Percentiles rank a stretch among this genome's conserved stretches.
These are phyloP conservation scores for Ophthalmolycus amberensis DNA, from an alignment of 2,113 vertebrate genomes.

Conservation along the genomic window DNA sequence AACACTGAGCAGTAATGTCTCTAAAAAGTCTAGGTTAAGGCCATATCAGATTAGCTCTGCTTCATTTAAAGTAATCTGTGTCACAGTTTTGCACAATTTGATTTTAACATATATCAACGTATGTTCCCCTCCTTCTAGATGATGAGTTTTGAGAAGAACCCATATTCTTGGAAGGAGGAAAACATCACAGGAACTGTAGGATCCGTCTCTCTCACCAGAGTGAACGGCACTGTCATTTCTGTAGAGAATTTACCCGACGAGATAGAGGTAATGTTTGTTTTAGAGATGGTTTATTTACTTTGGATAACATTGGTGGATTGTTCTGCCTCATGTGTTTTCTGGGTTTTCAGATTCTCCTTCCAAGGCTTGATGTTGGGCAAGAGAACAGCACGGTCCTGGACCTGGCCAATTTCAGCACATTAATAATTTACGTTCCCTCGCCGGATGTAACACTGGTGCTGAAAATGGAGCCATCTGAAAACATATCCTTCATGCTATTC, in stretches of 20 bases:
- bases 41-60: not conserved
- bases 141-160: slow-evolving; percentile 91
- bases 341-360: slow-evolving; percentile 87
- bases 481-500: slow-evolving; percentile 85
- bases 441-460: slow-evolving; percentile 87
- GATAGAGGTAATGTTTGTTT: slow-evolving; percentile 86
- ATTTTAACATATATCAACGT: not conserved
- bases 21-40: not conserved
- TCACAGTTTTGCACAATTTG: not conserved
- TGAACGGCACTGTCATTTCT: slow-evolving; percentile 84
- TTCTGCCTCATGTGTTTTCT: slow-evolving; percentile 23
- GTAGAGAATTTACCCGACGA: slow-evolving; percentile 87
- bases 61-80: not conserved
- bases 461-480: slow-evolving; percentile 86
- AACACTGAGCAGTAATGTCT: not conserved
- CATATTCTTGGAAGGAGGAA: slow-evolving; percentile 83
- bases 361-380: slow-evolving; percentile 74
- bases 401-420: slow-evolving; percentile 85
- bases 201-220: slow-evolving; percentile 86
- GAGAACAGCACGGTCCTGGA: slow-evolving; percentile 85
- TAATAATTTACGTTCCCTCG: slow-evolving; percentile 88
- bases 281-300: not conserved
- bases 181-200: slow-evolving; percentile 88
- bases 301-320: not conserved
- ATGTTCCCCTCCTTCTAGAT: slow-evolving; percentile 81